phyloP scores from a whole-genome alignment of 2,888 invertebrate species.

The Ligdia adustata region DNA sequence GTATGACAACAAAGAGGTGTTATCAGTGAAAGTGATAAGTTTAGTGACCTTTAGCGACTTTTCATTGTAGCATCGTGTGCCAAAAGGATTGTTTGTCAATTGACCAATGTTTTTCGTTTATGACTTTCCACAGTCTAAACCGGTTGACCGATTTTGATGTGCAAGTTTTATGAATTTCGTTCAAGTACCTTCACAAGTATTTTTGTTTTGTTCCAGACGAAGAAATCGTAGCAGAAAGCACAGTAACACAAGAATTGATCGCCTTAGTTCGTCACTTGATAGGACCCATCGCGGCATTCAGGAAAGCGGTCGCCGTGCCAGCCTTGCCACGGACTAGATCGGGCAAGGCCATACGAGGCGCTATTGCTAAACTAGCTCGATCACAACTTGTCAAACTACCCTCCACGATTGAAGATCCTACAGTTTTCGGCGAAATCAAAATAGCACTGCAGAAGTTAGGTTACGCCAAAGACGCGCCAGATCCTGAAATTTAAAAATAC shows the following conservation, averaged over 20 bases:
- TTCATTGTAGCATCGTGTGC: no score
- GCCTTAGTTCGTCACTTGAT: constrained; percentile 82
- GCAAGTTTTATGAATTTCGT: no score
- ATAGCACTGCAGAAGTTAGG: constrained; percentile 89
- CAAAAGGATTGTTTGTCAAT: no score
- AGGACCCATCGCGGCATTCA: constrained; percentile 95
- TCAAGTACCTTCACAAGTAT: no score
- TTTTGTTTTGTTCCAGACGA: constrained; percentile 56
- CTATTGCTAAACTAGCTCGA: constrained; percentile 92
- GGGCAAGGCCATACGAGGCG: constrained; percentile 87
- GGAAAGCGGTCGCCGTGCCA: constrained; percentile 90
- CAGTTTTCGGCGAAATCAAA: constrained; percentile 91
- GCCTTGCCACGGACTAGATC: constrained; percentile 95
- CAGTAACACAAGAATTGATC: constrained; percentile 73
- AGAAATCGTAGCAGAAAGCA: constrained; percentile 72
- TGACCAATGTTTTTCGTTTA: no score
- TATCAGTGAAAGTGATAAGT: no score
- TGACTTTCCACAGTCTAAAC: no score
- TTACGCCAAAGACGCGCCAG: constrained; percentile 89
- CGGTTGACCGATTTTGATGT: no score
- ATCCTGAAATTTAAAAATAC: constrained; percentile 74
- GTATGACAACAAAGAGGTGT: no score
- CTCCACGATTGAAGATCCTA: constrained; percentile 94
- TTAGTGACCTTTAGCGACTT: no score
- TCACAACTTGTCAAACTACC: constrained; percentile 91